phyloP scores from a whole-genome alignment of 2,797 vertebrate genomes.

The Galaxias olidus region DNA sequence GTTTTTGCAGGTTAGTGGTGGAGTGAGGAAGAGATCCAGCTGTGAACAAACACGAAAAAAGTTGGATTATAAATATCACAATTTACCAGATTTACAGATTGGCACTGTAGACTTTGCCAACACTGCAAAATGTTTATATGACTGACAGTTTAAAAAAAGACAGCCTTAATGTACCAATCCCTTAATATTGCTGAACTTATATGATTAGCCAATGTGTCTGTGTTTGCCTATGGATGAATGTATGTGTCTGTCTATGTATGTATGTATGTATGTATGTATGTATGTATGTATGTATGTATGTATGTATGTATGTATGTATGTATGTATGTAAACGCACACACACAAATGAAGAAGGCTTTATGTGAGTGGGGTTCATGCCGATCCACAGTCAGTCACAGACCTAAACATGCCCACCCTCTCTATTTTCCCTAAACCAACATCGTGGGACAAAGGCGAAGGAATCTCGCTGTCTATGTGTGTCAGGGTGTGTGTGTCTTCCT shows the following conservation, averaged over 20 bases:
- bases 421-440: constrained; percentile 59
- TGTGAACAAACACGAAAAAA: not conserved
- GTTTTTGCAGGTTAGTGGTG: not conserved
- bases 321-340: too few relatives aligned
- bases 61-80: too few relatives aligned
- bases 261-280: constrained; percentile 15
- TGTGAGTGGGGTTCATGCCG: constrained; percentile 5
- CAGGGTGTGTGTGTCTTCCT: constrained; percentile 17
- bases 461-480: constrained; percentile 50
- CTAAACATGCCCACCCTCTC: constrained; percentile 50
- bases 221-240: not conserved
- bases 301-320: too few relatives aligned
- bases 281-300: constrained; percentile 28
- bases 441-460: constrained; percentile 55
- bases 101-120: too few relatives aligned
- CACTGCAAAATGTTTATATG: too few relatives aligned
- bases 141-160: too few relatives aligned
- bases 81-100: too few relatives aligned
- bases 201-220: not conserved
- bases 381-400: constrained; percentile 25
- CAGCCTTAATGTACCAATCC: too few relatives aligned
- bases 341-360: too few relatives aligned
- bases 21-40: not conserved
- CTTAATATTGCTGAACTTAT: too few relatives aligned
- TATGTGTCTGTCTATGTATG: not conserved